Evolutionary conservation across 2,113 vertebrate species (phyloP), one percentile per base, ranked within the genome.

Genomic region (human (Homo sapiens)): DNA sequence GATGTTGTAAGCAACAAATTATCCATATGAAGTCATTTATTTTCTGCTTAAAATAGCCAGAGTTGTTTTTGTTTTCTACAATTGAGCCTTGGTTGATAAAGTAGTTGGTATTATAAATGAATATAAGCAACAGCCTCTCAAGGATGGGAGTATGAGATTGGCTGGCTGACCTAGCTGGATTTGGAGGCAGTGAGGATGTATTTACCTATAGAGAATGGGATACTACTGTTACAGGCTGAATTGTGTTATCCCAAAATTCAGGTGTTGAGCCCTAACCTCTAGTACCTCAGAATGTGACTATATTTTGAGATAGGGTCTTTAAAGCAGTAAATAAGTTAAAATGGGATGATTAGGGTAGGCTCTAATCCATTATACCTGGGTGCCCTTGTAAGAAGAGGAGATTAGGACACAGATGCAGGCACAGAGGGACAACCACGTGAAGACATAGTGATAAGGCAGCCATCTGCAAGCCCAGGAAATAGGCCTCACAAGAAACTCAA

Each of bases 281-380:
- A 43, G 3, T 72, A 48, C 23, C 72, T 95, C 72, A 55, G 18
- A 81, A 89, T 72, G 22, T 94, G n/a, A 79, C 61, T 85, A 0
- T 93, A 27, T 85, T 38, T 84, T 45, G 14, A 84, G 38, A 75
- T 52, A 84, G 32, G 35, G 18, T 17, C 40, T 94, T 94, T 86
- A 40, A 84, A 93, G 59, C 92, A 18, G 17, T 84, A 83, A 84
- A 52, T 94, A 64, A 79, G 32, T 90, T 79, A 88, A 96, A 96
- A 59, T 52, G 43, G 48, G 50, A 30, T 48, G 20, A 9, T 84
- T 40, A 57, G 59, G 12, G 25, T 72, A 10, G 23, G 32, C 45
- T 27, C 3, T 79, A 66, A 68, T 79, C 43, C 57, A 45, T 5
- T 82, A 30, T 43, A 20, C 89, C 50, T 81, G 8, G 8, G n/a